Evolutionary conservation across 2,888 invertebrate genomes (phyloP).

Genomic region (Dioctria linearis): DNA sequence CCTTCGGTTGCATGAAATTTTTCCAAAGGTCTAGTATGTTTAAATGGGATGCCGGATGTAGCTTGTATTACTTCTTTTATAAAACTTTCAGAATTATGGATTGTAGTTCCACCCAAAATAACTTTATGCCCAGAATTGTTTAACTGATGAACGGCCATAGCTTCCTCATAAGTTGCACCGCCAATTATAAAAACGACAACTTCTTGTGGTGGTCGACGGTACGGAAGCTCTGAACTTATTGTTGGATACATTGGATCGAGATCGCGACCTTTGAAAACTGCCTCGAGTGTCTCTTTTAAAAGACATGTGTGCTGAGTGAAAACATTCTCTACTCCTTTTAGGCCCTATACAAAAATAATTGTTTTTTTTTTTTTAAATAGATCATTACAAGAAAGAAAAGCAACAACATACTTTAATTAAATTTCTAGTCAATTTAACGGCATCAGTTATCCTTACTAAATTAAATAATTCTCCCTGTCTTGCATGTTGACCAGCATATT

Average conservation of each 20-base stretch:
- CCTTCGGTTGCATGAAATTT: slow-evolving; percentile 59
- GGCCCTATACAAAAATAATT: slow-evolving; percentile 72
- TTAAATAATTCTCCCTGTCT: slow-evolving; percentile 89
- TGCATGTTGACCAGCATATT: slow-evolving; percentile 88
- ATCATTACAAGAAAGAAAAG: background rate
- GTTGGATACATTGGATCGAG: slow-evolving; percentile 89
- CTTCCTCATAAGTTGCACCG: slow-evolving; percentile 97
- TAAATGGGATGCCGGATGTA: slow-evolving; percentile 77
- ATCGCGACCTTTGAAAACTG: slow-evolving; percentile 91
- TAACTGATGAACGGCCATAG: slow-evolving; percentile 86
- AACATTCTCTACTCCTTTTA: slow-evolving; percentile 98
- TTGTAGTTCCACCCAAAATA: slow-evolving; percentile 90
- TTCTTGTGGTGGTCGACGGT: slow-evolving; percentile 84
- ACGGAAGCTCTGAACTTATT: slow-evolving; percentile 77
- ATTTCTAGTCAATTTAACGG: slow-evolving; percentile 80
- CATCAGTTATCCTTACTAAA: slow-evolving; percentile 93
- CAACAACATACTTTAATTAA: slow-evolving; percentile 65
- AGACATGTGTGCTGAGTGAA: slow-evolving; percentile 99
- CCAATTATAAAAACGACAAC: slow-evolving; percentile 97
- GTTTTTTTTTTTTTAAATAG: background rate
- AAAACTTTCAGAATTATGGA: slow-evolving; percentile 91
- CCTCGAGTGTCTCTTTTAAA: slow-evolving; percentile 90
- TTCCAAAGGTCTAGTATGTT: slow-evolving; percentile 73
- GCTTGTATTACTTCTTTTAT: slow-evolving; percentile 82
- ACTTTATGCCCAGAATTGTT: slow-evolving; percentile 83